Percentiles rank a stretch among this genome's conserved stretches.
Conservation (phyloP, 2,888 invertebrate species). For the Agrochola litura region DNA sequence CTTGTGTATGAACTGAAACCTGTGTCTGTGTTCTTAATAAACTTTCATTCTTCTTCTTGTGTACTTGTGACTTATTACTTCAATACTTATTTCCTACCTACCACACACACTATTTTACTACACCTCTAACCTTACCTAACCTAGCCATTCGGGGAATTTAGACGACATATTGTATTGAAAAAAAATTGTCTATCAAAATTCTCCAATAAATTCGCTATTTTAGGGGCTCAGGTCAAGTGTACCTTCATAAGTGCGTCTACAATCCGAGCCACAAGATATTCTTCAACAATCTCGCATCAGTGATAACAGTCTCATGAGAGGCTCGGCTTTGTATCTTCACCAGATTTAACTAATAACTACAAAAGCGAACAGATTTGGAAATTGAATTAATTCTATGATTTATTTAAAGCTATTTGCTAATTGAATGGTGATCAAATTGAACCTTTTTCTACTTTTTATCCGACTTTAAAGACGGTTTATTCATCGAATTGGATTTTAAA, state of each 20-base stretch:
- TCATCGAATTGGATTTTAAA: not conserved
- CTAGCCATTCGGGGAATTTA: too few relatives aligned
- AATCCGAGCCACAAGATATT: slow-evolving; percentile 47
- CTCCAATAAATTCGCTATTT: slow-evolving; percentile 11
- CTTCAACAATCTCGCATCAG: slow-evolving; percentile 67
- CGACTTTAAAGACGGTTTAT: not conserved
- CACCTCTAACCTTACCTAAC: too few relatives aligned
- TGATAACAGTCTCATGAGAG: slow-evolving; percentile 54
- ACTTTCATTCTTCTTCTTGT: too few relatives aligned
- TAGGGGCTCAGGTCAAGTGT: slow-evolving; percentile 30
- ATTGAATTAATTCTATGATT: slow-evolving; percentile 3
- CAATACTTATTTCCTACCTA: too few relatives aligned
- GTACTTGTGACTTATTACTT: too few relatives aligned
- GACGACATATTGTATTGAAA: not conserved
- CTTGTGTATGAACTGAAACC: too few relatives aligned
- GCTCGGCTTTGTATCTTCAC: slow-evolving; percentile 37
- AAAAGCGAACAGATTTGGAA: slow-evolving; percentile 20
- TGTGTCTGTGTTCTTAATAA: too few relatives aligned
- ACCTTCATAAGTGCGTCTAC: slow-evolving; percentile 57
- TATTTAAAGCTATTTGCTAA: not conserved
- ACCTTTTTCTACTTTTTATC: not conserved
- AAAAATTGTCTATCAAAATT: not conserved
- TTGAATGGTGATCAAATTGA: not conserved
- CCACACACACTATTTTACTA: too few relatives aligned
- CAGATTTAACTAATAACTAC: slow-evolving; percentile 12